Conservation (phyloP, 2,888 invertebrate genomes). For the Cetonia aurata region DNA sequence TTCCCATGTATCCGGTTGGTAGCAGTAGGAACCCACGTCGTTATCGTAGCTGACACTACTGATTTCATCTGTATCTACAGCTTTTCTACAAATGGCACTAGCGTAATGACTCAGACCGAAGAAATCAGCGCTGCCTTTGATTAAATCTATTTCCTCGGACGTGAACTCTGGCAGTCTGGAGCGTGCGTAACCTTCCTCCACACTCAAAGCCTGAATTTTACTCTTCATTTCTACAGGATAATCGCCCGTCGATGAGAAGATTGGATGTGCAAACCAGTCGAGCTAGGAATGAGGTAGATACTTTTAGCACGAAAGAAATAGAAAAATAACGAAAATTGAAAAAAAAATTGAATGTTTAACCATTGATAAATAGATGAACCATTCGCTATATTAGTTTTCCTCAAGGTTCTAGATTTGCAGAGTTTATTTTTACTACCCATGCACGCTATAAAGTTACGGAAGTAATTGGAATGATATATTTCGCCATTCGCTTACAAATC, state of each 20-base stretch:
- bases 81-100: slow-evolving; percentile 54
- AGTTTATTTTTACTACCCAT: no score
- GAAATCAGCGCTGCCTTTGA: slow-evolving; percentile 76
- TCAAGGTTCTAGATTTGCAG: no score
- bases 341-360: no score
- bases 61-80: neutral
- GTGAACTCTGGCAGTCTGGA: slow-evolving; percentile 75
- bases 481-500: no score
- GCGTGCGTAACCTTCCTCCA: slow-evolving; percentile 69
- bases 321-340: no score
- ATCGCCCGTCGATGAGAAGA: slow-evolving; percentile 73
- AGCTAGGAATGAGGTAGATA: no score
- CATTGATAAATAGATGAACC: no score
- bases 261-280: slow-evolving; percentile 78
- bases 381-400: no score
- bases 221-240: slow-evolving; percentile 76
- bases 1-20: slow-evolving; percentile 17
- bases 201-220: slow-evolving; percentile 70
- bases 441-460: no score
- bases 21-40: slow-evolving; percentile 57
- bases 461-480: no score
- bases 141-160: slow-evolving; percentile 70
- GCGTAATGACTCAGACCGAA: slow-evolving; percentile 82
- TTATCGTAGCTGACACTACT: slow-evolving; percentile 65
- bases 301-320: no score